Percentiles rank a stretch among this genome's conserved stretches.
These are phyloP conservation scores for Henricia sp. DNA, from an alignment of 53 echinoderm and acorn worm genomes.

Conservation along the genomic window DNA sequence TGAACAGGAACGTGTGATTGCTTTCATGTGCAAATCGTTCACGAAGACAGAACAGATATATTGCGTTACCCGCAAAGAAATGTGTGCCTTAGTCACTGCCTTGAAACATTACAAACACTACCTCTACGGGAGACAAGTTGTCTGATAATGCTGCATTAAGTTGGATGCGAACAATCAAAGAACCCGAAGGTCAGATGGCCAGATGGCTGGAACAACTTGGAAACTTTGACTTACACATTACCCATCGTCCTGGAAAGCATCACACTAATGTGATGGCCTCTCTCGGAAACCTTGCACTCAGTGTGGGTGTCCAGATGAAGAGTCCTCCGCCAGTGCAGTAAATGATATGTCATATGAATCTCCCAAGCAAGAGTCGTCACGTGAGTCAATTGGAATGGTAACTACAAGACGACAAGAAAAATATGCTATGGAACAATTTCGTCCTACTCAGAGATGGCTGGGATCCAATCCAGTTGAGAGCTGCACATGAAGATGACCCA, in stretches of 20 bases:
- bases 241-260: slow-evolving; percentile 18
- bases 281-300: slow-evolving; percentile 13
- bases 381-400: background rate
- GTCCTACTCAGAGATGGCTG: slow-evolving; percentile 1
- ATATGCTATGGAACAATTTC: background rate
- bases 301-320: background rate
- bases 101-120: slow-evolving; percentile 31
- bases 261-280: slow-evolving; percentile 13
- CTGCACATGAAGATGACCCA: slow-evolving; percentile 12
- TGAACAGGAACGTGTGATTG: background rate
- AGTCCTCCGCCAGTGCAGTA: background rate
- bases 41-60: background rate
- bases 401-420: background rate
- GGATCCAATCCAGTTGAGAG: slow-evolving; percentile 23
- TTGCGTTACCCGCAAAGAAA: slow-evolving; percentile 10
- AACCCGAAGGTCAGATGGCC: slow-evolving; percentile 30
- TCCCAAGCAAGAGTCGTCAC: background rate
- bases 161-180: slow-evolving; percentile 7
- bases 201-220: slow-evolving; percentile 15
- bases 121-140: slow-evolving; percentile 12
- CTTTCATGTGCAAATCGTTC: slow-evolving; percentile 3
- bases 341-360: background rate
- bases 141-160: slow-evolving; percentile 25
- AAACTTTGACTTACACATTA: slow-evolving; percentile 7
- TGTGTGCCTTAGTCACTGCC: slow-evolving; percentile 18